Evolutionary conservation across 2,113 vertebrate genomes (phyloP).

Genomic region (Pyrgilauda ruficollis): DNA sequence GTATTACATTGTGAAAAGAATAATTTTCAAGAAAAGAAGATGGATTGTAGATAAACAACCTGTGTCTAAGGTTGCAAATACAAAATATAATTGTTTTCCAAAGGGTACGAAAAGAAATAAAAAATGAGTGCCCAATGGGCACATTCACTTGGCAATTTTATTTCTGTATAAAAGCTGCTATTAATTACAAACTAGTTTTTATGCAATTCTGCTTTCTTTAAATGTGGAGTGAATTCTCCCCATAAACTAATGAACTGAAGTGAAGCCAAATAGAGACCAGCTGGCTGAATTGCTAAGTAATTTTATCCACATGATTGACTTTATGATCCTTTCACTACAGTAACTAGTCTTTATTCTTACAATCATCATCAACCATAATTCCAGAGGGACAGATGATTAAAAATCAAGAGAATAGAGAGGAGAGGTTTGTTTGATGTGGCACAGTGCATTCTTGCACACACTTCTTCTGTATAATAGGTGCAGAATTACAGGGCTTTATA

Average conservation of each 20-base stretch:
- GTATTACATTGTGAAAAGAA: background rate
- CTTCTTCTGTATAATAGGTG: slow-evolving; percentile 82
- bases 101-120: slow-evolving; percentile 34
- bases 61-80: slow-evolving; percentile 25
- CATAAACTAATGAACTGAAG: slow-evolving; percentile 81
- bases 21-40: background rate
- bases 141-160: slow-evolving; percentile 55
- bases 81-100: slow-evolving; percentile 38
- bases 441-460: slow-evolving; percentile 65
- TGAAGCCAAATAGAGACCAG: slow-evolving; percentile 83
- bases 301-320: slow-evolving; percentile 96
- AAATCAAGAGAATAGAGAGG: slow-evolving; percentile 76
- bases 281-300: slow-evolving; percentile 90
- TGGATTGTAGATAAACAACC: background rate
- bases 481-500: slow-evolving; percentile 83
- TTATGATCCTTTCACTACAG: slow-evolving; percentile 89
- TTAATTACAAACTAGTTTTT: slow-evolving; percentile 79
- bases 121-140: slow-evolving; percentile 40
- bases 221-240: slow-evolving; percentile 77
- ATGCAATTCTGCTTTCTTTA: slow-evolving; percentile 73
- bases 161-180: slow-evolving; percentile 74
- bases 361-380: slow-evolving; percentile 83
- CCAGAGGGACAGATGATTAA: slow-evolving; percentile 82
- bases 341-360: slow-evolving; percentile 94
- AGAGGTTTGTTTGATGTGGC: slow-evolving; percentile 74